These are phyloP conservation scores for Poecilia velifera DNA, from an alignment of 2,797 vertebrate species.

Conservation along the genomic window DNA sequence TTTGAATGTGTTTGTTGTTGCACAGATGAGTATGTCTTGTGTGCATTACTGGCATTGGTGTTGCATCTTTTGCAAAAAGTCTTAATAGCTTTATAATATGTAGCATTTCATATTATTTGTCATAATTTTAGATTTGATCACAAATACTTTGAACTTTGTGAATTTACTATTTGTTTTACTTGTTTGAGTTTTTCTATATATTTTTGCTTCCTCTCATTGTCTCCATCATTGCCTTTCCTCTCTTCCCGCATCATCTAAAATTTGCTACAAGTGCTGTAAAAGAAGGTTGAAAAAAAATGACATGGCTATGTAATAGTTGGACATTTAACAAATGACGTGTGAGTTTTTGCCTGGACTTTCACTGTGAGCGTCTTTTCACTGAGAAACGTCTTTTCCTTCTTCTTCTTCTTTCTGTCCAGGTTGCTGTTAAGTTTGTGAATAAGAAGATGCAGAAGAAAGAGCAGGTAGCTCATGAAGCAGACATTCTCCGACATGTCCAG, in stretches of 20 bases:
- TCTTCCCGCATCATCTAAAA: not conserved
- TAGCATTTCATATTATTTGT: not conserved
- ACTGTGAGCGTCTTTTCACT: not conserved
- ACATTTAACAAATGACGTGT: not conserved
- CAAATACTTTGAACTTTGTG: not conserved
- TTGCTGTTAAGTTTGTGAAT: slow-evolving; percentile 95
- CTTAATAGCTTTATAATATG: not conserved
- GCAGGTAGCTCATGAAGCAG: slow-evolving; percentile 93
- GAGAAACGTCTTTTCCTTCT: not conserved
- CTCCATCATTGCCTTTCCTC: not conserved
- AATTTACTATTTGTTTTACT: not conserved
- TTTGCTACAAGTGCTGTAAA: not conserved
- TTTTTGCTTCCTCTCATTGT: not conserved
- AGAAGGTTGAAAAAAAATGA: not conserved
- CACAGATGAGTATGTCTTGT: too few relatives aligned
- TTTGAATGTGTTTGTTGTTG: too few relatives aligned
- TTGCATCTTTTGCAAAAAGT: too few relatives aligned
- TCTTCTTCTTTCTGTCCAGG: slow-evolving; percentile 49
- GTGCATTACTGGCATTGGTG: too few relatives aligned
- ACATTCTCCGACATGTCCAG: slow-evolving; percentile 89
- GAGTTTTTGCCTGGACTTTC: not conserved
- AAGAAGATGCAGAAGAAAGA: slow-evolving; percentile 99
- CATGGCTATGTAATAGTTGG: not conserved
- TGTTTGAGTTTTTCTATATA: not conserved
- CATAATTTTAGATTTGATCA: not conserved